phyloP scores from a whole-genome alignment of 2,113 vertebrate species.

The Platichthys stellatus region DNA sequence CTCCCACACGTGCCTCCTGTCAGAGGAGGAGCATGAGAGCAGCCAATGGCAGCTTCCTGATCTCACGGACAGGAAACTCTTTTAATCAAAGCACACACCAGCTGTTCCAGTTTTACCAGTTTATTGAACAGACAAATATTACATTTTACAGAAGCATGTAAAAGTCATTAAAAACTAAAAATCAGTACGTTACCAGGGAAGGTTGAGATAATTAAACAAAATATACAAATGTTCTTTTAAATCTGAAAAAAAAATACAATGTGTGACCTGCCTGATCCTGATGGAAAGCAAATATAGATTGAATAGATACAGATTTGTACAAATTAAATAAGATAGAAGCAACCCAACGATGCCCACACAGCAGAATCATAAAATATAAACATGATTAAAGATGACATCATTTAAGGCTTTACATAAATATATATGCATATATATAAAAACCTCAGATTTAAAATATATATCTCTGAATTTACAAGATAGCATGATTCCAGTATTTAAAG shows the following conservation, averaged over 20 bases:
- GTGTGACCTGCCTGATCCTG: background rate
- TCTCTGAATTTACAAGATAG: constrained; percentile 36
- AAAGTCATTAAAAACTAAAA: background rate
- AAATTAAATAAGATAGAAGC: background rate
- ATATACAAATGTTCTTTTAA: background rate
- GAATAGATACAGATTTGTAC: background rate
- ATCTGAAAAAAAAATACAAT: too few species aligned
- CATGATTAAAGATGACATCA: background rate
- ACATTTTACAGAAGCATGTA: background rate
- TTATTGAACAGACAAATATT: constrained; percentile 47
- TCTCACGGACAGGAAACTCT: background rate
- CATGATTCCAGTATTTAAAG: background rate
- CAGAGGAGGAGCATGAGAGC: constrained; percentile 32
- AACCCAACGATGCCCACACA: background rate
- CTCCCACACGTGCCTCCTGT: constrained; percentile 20
- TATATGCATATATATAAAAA: constrained; percentile 5
- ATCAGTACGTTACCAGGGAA: constrained; percentile 9
- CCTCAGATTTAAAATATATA: constrained; percentile 49
- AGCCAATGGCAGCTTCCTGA: constrained; percentile 37
- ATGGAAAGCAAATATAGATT: background rate
- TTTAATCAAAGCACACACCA: background rate
- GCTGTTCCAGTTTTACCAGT: constrained; percentile 12
- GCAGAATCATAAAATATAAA: constrained; percentile 7
- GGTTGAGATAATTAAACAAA: constrained; percentile 11
- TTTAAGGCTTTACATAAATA: constrained; percentile 16